phyloP scores from a whole-genome alignment of 1,140 invertebrate genomes.

The Panagrolaimus sp. region DNA sequence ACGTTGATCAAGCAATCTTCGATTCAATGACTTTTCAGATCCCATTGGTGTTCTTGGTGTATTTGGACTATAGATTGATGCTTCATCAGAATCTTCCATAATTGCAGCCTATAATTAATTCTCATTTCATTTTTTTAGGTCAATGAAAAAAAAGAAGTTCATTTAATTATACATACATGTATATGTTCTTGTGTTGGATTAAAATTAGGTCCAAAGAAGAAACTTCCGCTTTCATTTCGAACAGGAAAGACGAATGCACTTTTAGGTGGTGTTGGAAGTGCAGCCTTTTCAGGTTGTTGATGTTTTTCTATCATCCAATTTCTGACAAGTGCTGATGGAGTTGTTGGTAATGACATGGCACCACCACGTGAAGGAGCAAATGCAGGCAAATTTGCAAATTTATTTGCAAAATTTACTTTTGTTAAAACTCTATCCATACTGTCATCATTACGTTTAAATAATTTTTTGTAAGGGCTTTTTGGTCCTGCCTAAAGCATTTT shows the following conservation, averaged over 20 bases:
- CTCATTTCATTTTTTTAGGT: not conserved
- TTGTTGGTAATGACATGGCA: not conserved
- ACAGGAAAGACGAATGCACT: conserved; percentile 10
- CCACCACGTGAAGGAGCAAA: not conserved
- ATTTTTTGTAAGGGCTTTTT: conserved; percentile 10
- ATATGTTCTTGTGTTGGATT: not conserved
- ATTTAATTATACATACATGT: not conserved
- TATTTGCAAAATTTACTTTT: conserved; percentile 8
- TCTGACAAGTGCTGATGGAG: not conserved
- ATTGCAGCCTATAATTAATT: not conserved
- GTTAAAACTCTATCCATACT: conserved; percentile 13
- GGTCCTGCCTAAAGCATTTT: not conserved
- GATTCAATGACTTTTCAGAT: not conserved
- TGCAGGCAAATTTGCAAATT: conserved; percentile 11
- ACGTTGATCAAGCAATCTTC: conserved; percentile 16
- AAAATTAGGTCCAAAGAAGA: conserved; percentile 13
- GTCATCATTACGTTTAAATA: conserved; percentile 9
- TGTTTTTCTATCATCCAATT: conserved; percentile 14
- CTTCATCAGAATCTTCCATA: conserved; percentile 8
- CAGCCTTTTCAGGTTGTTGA: not conserved
- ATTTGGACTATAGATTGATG: conserved; percentile 4
- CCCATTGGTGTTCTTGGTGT: conserved; percentile 5
- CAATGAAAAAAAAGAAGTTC: not conserved
- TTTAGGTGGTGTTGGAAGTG: not conserved
- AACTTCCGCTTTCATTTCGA: conserved; percentile 12